A percentile compares a stretch with the other conserved stretches of the same genome.
These are phyloP conservation scores for Drosophila conformis DNA, from an alignment of 2,888 invertebrate genomes.

Conservation along the genomic window DNA sequence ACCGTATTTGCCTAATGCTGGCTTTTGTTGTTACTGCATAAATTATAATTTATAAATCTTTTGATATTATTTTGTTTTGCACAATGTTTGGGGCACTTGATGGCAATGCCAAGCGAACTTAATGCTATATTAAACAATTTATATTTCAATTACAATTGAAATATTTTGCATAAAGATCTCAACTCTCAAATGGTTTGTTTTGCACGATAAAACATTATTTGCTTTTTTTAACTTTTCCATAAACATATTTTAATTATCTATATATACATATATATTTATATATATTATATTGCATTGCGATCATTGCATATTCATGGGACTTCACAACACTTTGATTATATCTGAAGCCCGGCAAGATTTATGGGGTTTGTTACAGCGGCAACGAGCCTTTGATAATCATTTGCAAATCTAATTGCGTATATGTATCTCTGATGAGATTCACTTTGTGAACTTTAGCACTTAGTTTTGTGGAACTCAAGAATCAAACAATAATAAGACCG, in stretches of 20 bases:
- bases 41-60: slow-evolving; percentile 48
- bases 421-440: slow-evolving; percentile 17
- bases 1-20: slow-evolving; percentile 37
- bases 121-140: slow-evolving; percentile 41
- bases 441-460: slow-evolving; percentile 31
- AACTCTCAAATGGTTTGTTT: slow-evolving; percentile 38
- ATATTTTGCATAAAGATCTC: slow-evolving; percentile 44
- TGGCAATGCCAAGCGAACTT: slow-evolving; percentile 34
- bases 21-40: slow-evolving; percentile 42
- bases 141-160: slow-evolving; percentile 56
- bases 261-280: neutral
- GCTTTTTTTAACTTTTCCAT: slow-evolving; percentile 22
- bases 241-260: neutral
- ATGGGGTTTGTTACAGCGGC: slow-evolving; percentile 54
- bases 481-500: slow-evolving; percentile 1
- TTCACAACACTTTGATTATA: slow-evolving; percentile 52
- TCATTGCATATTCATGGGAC: slow-evolving; percentile 65
- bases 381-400: slow-evolving; percentile 43
- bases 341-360: slow-evolving; percentile 58
- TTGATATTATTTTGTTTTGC: slow-evolving; percentile 52
- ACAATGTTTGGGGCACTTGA: slow-evolving; percentile 69
- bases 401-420: slow-evolving; percentile 63
- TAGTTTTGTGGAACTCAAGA: slow-evolving; percentile 14
- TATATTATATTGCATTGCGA: slow-evolving; percentile 39
- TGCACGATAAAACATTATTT: slow-evolving; percentile 43